A percentile compares a stretch with the other conserved stretches of the same genome.
Conservation (phyloP, 2,797 vertebrate species). For the Rhincodon typus region DNA sequence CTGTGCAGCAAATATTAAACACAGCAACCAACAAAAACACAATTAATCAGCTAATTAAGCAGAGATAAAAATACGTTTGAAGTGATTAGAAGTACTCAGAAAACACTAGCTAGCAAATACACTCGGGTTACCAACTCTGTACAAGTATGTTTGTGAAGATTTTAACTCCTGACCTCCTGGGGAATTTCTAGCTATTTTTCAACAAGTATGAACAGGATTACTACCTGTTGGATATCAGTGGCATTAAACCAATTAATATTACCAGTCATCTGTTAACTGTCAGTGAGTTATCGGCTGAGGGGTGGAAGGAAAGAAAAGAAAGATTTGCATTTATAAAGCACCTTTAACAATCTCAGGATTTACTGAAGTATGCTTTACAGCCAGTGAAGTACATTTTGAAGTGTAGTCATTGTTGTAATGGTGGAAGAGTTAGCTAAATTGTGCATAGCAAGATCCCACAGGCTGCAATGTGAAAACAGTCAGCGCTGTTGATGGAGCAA, state of each 20-base stretch:
- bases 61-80: constrained; percentile 52
- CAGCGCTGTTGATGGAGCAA: no score
- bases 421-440: no score
- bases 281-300: not conserved
- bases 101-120: constrained; percentile 45
- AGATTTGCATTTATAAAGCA: no score
- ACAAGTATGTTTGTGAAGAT: not conserved
- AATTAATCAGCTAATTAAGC: constrained; percentile 61
- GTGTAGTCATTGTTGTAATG: no score
- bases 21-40: constrained; percentile 58
- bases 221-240: not conserved
- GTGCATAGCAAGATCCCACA: no score
- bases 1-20: constrained; percentile 58
- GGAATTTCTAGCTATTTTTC: not conserved
- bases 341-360: no score
- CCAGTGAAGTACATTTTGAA: no score
- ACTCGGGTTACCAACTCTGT: not conserved
- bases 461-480: no score
- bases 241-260: not conserved
- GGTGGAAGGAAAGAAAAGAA: not conserved
- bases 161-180: not conserved
- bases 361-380: no score
- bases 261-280: not conserved
- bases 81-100: constrained; percentile 51
- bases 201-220: not conserved